Evolutionary conservation across 2,888 invertebrate species (phyloP).

Genomic region (Pheosia gnoma): DNA sequence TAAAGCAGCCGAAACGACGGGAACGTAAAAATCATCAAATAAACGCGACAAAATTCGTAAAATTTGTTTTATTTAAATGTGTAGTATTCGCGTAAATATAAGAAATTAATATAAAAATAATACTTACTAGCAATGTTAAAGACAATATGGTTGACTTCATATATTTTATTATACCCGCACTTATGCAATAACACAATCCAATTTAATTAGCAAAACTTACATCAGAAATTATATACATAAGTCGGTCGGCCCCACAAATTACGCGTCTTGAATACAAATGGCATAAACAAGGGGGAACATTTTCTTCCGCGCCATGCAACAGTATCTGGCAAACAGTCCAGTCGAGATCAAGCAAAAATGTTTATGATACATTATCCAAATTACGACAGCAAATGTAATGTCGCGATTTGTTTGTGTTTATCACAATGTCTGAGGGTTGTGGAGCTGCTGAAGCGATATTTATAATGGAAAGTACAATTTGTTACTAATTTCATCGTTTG

Average conservation of each 20-base stretch:
- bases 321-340: constrained; percentile 50
- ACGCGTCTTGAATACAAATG: constrained; percentile 33
- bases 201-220: constrained; percentile 11
- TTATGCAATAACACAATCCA: constrained; percentile 9
- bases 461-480: neutral
- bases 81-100: too few relatives aligned
- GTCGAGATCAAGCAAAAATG: constrained; percentile 55
- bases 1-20: too few relatives aligned
- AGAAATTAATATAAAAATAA: too few relatives aligned
- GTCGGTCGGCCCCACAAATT: constrained; percentile 19
- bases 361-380: constrained; percentile 68
- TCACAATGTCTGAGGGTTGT: neutral
- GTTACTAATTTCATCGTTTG: too few relatives aligned
- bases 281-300: constrained; percentile 37
- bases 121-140: too few relatives aligned
- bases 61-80: too few relatives aligned
- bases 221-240: constrained; percentile 11
- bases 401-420: constrained; percentile 46
- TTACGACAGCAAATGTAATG: constrained; percentile 59
- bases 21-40: too few relatives aligned
- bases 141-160: too few relatives aligned
- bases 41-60: too few relatives aligned
- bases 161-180: too few relatives aligned
- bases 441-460: constrained; percentile 33
- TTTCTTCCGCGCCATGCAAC: constrained; percentile 32